Evolutionary conservation across 2,113 vertebrate genomes (phyloP), one percentile per base, ranked within the genome.

Genomic region (Pseudopodoces humilis): DNA sequence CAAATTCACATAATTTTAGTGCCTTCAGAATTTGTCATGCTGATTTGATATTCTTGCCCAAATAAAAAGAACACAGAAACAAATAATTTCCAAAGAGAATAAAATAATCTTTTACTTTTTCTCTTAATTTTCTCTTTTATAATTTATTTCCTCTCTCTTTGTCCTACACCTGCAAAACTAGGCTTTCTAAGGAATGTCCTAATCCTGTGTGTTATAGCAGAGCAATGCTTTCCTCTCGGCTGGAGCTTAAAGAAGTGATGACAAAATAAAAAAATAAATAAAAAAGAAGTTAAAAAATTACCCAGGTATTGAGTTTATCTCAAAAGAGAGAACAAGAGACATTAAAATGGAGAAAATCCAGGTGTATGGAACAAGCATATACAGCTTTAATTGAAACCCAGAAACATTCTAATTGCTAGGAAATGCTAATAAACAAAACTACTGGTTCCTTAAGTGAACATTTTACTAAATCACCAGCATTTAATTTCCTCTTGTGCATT

Each of bases 391-490:
- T 7, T 83, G 85, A 86, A 93, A 83, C 24, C 13, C 59, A 83
- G 63, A 86, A 93, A 62, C 28, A 76, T 74, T 65, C 33, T 91
- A 93, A 90, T 90, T 93, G 46, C 62, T 94, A 62, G 15, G 70
- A 92, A 93, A 90, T 88, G 90, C 16, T 92, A 93, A 88, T 30
- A 86, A 28, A 64, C 50, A 83, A 83, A 95, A 58, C 25, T 49
- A 76, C 28, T 69, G 41, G 20, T 58, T 94, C 55, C n/a, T 92
- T 79, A 93, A 96, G 31, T 65, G 87, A 91, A 74, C 59, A 74
- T 90, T 95, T 88, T 86, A 77, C 70, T 88, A 88, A 92, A 96
- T 92, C 75, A 88, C 39, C 70, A 63, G 21, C 79, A 93, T 93
- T 86, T 94, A 58, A 77, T 93, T 95, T 94, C 75, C 59, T 83